A percentile compares a stretch with the other conserved stretches of the same genome.
These are phyloP conservation scores for Blennius ocellaris DNA, from an alignment of 2,113 vertebrate genomes.

Conservation along the genomic window DNA sequence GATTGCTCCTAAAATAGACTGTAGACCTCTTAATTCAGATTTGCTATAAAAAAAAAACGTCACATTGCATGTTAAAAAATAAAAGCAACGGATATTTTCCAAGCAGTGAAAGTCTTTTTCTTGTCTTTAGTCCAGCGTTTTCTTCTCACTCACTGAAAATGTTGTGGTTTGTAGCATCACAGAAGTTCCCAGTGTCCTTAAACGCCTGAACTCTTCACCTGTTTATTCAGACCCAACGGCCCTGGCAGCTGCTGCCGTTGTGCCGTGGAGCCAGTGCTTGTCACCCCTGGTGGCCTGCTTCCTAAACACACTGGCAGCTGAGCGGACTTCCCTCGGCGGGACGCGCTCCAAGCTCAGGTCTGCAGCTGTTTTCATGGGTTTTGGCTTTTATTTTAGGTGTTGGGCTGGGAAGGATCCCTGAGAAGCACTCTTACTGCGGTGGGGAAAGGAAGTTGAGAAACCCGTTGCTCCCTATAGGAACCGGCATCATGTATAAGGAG, in stretches of 20 bases:
- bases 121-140: neutral
- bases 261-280: slow-evolving; percentile 38
- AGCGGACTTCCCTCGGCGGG: slow-evolving; percentile 49
- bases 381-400: slow-evolving; percentile 67
- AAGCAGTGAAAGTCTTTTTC: too few species aligned
- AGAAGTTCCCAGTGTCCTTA: neutral
- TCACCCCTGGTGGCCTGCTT: slow-evolving; percentile 57
- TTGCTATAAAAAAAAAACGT: too few species aligned
- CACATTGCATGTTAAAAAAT: too few species aligned
- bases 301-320: slow-evolving; percentile 39
- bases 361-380: slow-evolving; percentile 74
- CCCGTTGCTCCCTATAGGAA: slow-evolving; percentile 47
- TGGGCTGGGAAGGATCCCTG: slow-evolving; percentile 61
- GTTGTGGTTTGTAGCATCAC: neutral
- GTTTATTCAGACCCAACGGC: slow-evolving; percentile 10
- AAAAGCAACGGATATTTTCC: too few species aligned
- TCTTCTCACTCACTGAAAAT: neutral
- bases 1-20: too few species aligned
- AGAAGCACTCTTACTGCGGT: slow-evolving; percentile 67
- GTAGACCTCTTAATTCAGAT: too few species aligned
- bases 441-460: slow-evolving; percentile 39
- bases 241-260: slow-evolving; percentile 13
- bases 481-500: slow-evolving; percentile 56
- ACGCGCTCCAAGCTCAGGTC: slow-evolving; percentile 56
- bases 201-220: slow-evolving; percentile 1